A percentile compares a stretch with the other conserved stretches of the same genome.
These are phyloP conservation scores for Aythya baeri DNA, from an alignment of 2,113 vertebrate genomes.

Conservation along the genomic window DNA sequence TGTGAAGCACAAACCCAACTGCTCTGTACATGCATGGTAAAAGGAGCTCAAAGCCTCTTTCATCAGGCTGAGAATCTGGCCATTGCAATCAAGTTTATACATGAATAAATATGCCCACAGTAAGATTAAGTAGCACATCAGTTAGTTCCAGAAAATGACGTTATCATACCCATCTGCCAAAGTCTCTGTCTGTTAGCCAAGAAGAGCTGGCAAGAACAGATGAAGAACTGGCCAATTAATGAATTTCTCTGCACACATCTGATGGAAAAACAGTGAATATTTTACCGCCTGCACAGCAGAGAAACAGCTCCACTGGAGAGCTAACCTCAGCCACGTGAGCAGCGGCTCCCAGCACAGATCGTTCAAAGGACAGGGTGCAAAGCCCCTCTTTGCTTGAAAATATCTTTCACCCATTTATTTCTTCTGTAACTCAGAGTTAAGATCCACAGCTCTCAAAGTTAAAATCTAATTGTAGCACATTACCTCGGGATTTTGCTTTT, in stretches of 20 bases:
- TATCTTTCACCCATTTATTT: not conserved
- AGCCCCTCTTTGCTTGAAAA: not conserved
- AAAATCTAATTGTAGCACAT: not conserved
- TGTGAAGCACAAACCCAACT: not conserved
- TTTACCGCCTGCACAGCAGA: not conserved
- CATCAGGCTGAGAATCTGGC: not conserved
- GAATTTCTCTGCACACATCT: not conserved
- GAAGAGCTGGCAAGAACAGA: not conserved
- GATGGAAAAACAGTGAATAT: not conserved
- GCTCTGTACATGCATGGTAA: fast-evolving
- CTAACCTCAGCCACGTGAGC: not conserved
- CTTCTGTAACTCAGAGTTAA: not conserved
- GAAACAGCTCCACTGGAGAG: not conserved
- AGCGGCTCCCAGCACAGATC: not conserved
- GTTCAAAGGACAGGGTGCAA: not conserved
- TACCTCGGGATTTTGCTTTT: not conserved
- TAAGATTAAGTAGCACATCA: not conserved
- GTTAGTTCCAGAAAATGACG: not conserved
- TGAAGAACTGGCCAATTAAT: not conserved
- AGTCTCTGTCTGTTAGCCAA: not conserved
- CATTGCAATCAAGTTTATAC: not conserved
- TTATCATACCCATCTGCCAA: not conserved
- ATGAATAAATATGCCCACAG: not conserved
- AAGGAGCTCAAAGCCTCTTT: not conserved
- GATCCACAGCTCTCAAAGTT: not conserved